Evolutionary conservation across 2,888 invertebrate genomes (phyloP).

Genomic region (Apotomis turbidana): DNA sequence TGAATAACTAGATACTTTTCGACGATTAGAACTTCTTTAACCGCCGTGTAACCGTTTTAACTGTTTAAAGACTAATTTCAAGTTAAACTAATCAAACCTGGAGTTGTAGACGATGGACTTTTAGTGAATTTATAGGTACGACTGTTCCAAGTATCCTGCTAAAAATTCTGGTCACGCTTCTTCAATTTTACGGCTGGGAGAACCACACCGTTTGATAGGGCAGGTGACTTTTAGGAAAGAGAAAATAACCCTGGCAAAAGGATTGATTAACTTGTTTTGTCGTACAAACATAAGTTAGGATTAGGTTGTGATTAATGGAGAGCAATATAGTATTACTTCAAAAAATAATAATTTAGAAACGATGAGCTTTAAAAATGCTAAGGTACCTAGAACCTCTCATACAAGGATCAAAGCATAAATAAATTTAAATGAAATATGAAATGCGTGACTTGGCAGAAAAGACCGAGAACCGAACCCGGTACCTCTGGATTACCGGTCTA

Average conservation of each 20-base stretch:
- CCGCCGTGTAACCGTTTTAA: not conserved
- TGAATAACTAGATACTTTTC: too few species aligned
- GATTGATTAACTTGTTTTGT: not conserved
- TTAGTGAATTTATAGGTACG: constrained; percentile 4
- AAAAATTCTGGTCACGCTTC: constrained; percentile 51
- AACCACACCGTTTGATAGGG: constrained; percentile 31
- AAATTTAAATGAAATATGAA: too few species aligned
- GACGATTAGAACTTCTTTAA: too few species aligned
- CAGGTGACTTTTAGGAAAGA: constrained; percentile 19
- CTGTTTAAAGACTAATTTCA: not conserved
- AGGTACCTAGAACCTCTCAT: too few species aligned
- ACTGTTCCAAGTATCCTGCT: constrained; percentile 41
- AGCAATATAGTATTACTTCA: too few species aligned
- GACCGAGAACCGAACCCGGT: too few species aligned
- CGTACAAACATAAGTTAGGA: not conserved
- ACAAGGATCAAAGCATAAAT: too few species aligned
- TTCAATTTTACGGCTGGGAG: constrained; percentile 50
- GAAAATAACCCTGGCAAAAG: not conserved
- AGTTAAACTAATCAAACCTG: not conserved
- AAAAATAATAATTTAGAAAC: too few species aligned
- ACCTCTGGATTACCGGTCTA: too few species aligned
- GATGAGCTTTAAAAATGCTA: too few species aligned
- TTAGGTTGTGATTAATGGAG: not conserved
- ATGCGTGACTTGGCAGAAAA: too few species aligned
- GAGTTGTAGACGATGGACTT: constrained; percentile 9